Conservation (phyloP, 2,113 vertebrate genomes). For the Dendrocopos noguchii region DNA sequence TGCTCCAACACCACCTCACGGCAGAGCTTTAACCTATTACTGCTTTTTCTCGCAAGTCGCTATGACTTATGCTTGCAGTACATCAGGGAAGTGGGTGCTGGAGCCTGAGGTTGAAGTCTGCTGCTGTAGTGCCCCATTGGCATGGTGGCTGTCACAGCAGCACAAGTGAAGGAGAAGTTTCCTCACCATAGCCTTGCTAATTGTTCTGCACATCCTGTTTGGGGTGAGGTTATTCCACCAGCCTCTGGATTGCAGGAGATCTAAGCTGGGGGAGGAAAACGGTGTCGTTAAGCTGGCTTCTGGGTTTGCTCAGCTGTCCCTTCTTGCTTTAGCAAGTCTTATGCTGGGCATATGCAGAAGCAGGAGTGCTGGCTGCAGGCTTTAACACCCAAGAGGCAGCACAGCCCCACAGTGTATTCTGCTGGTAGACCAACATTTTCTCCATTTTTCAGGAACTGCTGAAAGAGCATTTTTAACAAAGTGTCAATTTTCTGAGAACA, state of each 20-base stretch:
- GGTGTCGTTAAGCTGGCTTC: background rate
- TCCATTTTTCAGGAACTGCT: background rate
- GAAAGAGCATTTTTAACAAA: background rate
- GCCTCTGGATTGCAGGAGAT: background rate
- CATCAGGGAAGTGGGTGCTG: rapidly evolving
- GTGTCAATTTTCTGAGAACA: background rate
- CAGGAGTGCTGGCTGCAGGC: background rate
- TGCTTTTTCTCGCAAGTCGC: background rate
- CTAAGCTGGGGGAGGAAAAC: background rate
- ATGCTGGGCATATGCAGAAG: background rate
- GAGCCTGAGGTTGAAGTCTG: background rate
- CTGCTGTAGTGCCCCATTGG: rapidly evolving
- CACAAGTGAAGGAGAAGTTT: background rate
- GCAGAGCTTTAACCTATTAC: background rate
- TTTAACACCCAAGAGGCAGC: background rate
- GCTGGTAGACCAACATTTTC: rapidly evolving
- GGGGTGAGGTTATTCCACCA: background rate
- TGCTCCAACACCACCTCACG: background rate
- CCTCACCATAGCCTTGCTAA: background rate
- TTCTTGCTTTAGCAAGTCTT: background rate
- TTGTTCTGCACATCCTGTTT: background rate
- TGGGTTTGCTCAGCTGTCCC: background rate
- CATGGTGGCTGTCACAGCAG: background rate
- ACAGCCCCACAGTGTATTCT: background rate
- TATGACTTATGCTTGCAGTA: rapidly evolving